Evolutionary conservation across 2,113 vertebrate species (phyloP).

Genomic region (Drymodes brunneopygia): DNA sequence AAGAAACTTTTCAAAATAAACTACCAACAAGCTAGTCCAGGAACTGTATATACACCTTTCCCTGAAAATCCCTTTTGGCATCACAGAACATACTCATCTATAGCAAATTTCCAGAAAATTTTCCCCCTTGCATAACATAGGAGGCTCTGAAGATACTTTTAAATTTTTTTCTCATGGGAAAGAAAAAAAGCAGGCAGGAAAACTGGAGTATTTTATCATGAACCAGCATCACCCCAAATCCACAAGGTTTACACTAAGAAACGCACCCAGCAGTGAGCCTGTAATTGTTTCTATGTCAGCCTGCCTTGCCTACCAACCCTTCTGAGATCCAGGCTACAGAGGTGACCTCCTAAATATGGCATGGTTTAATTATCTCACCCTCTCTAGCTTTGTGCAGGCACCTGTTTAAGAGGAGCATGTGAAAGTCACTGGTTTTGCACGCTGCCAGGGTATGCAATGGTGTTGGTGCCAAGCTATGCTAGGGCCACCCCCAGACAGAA

Average conservation of each 20-base stretch:
- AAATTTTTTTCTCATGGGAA: accelerated
- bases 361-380: not conserved
- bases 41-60: not conserved
- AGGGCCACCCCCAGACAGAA: not conserved
- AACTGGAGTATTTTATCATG: not conserved
- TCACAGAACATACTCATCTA: not conserved
- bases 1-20: not conserved
- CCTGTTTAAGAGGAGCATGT: not conserved
- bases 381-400: not conserved
- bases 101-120: not conserved
- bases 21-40: not conserved
- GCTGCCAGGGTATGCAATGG: not conserved
- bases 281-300: not conserved
- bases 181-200: not conserved
- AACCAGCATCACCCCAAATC: not conserved
- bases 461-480: accelerated
- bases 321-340: not conserved
- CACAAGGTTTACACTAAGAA: not conserved
- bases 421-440: not conserved
- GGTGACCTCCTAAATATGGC: not conserved
- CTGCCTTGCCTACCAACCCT: not conserved
- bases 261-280: not conserved
- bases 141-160: not conserved
- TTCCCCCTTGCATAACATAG: not conserved
- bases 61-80: not conserved